Conservation (phyloP, 2,113 vertebrate species). For the Pardalotus punctatus region DNA sequence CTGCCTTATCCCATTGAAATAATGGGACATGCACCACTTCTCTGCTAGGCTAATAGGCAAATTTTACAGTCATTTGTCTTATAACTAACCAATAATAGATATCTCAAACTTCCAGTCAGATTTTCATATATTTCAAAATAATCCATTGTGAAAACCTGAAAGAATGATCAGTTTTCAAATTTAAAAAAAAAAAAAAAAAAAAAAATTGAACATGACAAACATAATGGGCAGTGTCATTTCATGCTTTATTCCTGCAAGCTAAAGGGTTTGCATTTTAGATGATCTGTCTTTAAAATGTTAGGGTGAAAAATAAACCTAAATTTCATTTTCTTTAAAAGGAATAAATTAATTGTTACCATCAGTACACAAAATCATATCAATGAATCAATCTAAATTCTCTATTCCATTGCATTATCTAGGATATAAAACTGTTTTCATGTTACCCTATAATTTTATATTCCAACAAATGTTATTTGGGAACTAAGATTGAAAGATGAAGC, state of each 20-base stretch:
- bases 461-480: constrained; percentile 71
- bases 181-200: neutral
- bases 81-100: neutral
- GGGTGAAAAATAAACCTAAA: constrained; percentile 44
- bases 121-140: neutral
- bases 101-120: neutral
- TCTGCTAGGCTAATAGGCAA: neutral
- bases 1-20: neutral
- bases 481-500: constrained; percentile 58
- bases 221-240: neutral
- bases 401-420: constrained; percentile 72
- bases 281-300: constrained; percentile 40
- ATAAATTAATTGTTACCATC: constrained; percentile 71
- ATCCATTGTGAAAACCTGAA: neutral
- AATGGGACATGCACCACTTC: neutral
- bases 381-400: constrained; percentile 75
- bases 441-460: constrained; percentile 66
- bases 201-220: neutral
- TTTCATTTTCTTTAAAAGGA: constrained; percentile 70
- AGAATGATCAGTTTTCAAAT: neutral
- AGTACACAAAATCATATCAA: constrained; percentile 79
- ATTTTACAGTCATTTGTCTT: neutral
- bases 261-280: constrained; percentile 33
- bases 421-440: constrained; percentile 64
- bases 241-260: neutral